Percentiles rank a stretch among this genome's conserved stretches.
These are phyloP conservation scores for Iphiclides podalirius DNA, from an alignment of 2,888 invertebrate species.

Conservation along the genomic window DNA sequence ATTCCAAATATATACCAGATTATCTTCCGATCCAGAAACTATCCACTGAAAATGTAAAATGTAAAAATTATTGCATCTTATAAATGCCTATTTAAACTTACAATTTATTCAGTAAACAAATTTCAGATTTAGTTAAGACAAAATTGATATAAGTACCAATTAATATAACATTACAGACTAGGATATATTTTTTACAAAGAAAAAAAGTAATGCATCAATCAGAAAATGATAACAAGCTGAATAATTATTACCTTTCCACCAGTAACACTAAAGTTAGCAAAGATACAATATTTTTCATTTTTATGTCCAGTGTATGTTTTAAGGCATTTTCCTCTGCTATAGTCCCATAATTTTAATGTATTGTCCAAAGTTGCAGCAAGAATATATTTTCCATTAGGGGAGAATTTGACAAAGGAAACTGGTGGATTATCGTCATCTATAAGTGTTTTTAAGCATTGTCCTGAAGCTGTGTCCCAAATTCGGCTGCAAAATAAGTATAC, in stretches of 20 bases:
- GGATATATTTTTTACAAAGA: no score
- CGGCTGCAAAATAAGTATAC: conserved; percentile 83
- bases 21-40: conserved; percentile 99
- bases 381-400: conserved; percentile 99
- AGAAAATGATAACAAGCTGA: no score
- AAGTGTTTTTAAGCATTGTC: conserved; percentile 98
- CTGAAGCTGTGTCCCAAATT: conserved; percentile 99
- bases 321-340: conserved; percentile 98
- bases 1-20: conserved; percentile 99
- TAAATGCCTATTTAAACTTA: background rate
- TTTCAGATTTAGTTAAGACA: no score
- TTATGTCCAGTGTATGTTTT: conserved; percentile 99
- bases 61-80: background rate
- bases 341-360: conserved; percentile 99
- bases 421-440: conserved; percentile 99
- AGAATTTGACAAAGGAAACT: conserved; percentile 99
- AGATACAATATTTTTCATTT: conserved; percentile 99
- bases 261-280: conserved; percentile 99
- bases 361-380: conserved; percentile 98
- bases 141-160: no score
- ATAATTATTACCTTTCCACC: conserved; percentile 92
- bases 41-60: conserved; percentile 89
- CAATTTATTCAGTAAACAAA: no score
- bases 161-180: no score
- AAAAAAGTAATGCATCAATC: no score